Evolutionary conservation across 1,140 invertebrate genomes (phyloP).

Genomic region (Tetranychus urticae): DNA sequence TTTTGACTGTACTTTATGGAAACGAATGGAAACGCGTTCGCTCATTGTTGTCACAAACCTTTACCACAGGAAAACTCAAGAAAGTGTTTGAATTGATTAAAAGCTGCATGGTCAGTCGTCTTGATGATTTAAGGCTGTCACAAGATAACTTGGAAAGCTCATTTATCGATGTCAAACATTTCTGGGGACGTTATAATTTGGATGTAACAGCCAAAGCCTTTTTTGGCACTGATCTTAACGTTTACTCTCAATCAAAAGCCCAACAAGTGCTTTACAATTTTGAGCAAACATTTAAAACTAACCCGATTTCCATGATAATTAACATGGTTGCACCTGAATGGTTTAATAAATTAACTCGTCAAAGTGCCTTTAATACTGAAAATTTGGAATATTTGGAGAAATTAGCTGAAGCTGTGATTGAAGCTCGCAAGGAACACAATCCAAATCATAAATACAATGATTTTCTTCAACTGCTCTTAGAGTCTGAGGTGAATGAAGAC

Average conservation of each 20-base stretch:
- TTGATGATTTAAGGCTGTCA: not conserved
- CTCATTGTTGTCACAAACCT: slow-evolving; percentile 27
- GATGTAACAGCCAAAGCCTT: slow-evolving; percentile 25
- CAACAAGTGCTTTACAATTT: not conserved
- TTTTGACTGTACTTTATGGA: slow-evolving; percentile 14
- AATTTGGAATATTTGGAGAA: not conserved
- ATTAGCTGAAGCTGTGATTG: not conserved
- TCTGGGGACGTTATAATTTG: slow-evolving; percentile 14
- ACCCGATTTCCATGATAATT: not conserved
- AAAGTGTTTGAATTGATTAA: slow-evolving; percentile 21
- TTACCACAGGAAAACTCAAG: slow-evolving; percentile 31
- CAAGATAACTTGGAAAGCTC: not conserved
- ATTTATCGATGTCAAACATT: not conserved
- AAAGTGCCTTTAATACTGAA: not conserved
- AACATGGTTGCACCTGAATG: not conserved
- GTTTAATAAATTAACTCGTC: not conserved
- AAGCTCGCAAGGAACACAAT: not conserved
- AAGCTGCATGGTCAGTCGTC: not conserved
- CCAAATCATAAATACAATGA: not conserved
- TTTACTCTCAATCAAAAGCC: slow-evolving; percentile 12
- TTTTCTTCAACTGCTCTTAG: not conserved
- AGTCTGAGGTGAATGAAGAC: not conserved
- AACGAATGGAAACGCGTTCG: slow-evolving; percentile 28
- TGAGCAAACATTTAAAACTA: not conserved
- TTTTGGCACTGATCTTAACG: slow-evolving; percentile 24